Evolutionary conservation across 2,888 invertebrate genomes (phyloP), one percentile per base, ranked within the genome.

Genomic region (Drosophila sordidapex): DNA sequence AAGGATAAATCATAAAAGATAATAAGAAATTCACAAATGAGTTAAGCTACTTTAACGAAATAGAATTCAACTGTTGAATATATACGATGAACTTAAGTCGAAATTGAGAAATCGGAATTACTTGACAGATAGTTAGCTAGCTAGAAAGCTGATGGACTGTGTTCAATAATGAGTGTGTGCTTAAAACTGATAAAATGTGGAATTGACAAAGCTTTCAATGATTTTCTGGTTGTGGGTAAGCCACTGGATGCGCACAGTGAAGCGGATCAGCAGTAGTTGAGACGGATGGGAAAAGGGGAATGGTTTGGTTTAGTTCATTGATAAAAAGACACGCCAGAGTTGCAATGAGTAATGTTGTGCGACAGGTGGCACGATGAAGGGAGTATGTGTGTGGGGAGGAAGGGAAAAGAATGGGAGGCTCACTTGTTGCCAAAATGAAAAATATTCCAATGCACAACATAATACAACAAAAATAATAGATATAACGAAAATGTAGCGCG

Each of bases 391-490:
- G 21, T 8, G 46, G 10, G 13, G 21, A 21, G 18, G 33, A 29
- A 11, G 6, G 51, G 48, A 27, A 4, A 18, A 10, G 25, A 27
- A n/a, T 21, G 29, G 8, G n/a, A 21, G n/a, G 15, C 31, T 27
- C 62, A 89, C 84, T 89, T 88, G 84, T 81, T 86, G 81, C 81
- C 83, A 70, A 70, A 70, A 52, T 60, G 53, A 59, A 74, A 83
- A 83, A 80, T 65, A 85, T 88, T 83, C 77, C 74, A 80, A 48
- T 69, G 57, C 61, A 66, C 60, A 54, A 64, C 70, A 63, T 31
- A 27, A 53, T 18, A 49, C 52, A 21, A 57, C 62, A 59, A 63
- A 63, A 52, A 43, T 49, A 29, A 67, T 60, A 36, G 56, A 51
- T 13, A 38, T 38, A 61, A 31, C 21, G 40, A 52, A 57, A 70